phyloP scores from a whole-genome alignment of 2,888 invertebrate species.

The Chydorus sphaericus region DNA sequence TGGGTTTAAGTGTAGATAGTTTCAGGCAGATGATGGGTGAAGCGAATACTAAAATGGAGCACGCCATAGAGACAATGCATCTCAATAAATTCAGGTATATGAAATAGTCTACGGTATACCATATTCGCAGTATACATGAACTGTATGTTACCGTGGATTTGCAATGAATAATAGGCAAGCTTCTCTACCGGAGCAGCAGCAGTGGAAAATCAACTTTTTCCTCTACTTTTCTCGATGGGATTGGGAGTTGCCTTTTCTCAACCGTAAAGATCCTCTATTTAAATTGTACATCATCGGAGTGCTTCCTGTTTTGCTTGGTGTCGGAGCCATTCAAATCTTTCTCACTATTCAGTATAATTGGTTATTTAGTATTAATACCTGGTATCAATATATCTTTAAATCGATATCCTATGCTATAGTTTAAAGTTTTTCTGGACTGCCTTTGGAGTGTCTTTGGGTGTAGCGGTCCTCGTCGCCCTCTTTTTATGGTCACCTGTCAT shows the following conservation, averaged over 20 bases:
- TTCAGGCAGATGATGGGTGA: slow-evolving; percentile 22
- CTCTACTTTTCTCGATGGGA: slow-evolving; percentile 43
- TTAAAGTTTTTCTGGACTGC: not conserved
- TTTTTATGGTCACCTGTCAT: not conserved
- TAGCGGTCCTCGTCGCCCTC: not conserved
- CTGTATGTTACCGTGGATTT: no score
- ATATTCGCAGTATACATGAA: no score
- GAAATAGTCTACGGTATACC: slow-evolving; percentile 14
- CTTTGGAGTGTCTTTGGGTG: not conserved
- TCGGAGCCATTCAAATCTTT: slow-evolving; percentile 45
- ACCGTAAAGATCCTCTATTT: slow-evolving; percentile 65
- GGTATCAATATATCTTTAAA: slow-evolving; percentile 6
- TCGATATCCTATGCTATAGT: slow-evolving; percentile 1
- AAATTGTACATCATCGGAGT: slow-evolving; percentile 59
- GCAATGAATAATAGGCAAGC: no score
- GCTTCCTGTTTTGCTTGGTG: slow-evolving; percentile 41
- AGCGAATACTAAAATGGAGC: slow-evolving; percentile 59
- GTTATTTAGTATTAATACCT: not conserved
- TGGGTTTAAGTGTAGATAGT: slow-evolving; percentile 19
- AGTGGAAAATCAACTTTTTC: slow-evolving; percentile 18
- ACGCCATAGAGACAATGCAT: slow-evolving; percentile 69
- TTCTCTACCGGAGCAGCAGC: not conserved
- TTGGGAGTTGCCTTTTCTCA: slow-evolving; percentile 55
- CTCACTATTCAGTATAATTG: slow-evolving; percentile 33
- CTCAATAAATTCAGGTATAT: slow-evolving; percentile 58